A percentile compares a stretch with the other conserved stretches of the same genome.
These are phyloP conservation scores for Prionace glauca DNA, from an alignment of 2,797 vertebrate species.

Conservation along the genomic window DNA sequence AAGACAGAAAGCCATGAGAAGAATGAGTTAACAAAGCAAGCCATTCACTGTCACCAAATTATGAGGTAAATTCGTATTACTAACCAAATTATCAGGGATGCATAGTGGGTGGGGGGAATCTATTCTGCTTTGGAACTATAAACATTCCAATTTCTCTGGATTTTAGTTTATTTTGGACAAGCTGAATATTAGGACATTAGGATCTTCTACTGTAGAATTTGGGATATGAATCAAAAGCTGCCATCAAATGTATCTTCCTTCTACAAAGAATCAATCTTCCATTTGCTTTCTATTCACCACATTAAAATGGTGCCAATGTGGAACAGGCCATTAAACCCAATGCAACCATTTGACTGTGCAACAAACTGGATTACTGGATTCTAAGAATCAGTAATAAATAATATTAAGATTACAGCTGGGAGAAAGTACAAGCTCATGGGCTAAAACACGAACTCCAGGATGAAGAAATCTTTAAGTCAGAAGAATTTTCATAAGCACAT, in stretches of 20 bases:
- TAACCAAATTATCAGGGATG: neutral
- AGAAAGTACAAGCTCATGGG: neutral
- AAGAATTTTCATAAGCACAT: too few species aligned
- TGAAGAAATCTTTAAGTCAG: neutral
- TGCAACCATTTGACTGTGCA: neutral
- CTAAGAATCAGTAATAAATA: neutral
- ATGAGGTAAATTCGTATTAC: neutral
- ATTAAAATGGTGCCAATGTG: neutral
- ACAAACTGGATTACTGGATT: neutral
- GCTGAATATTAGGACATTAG: neutral
- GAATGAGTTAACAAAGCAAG: constrained; percentile 27
- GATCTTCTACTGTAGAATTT: neutral
- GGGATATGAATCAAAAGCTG: neutral
- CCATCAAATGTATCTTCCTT: neutral
- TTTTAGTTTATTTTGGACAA: neutral
- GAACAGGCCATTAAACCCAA: neutral
- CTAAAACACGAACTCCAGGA: neutral
- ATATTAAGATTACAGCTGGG: neutral
- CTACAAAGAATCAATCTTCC: too few species aligned
- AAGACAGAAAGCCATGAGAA: neutral
- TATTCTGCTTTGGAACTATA: neutral
- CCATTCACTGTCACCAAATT: constrained; percentile 23
- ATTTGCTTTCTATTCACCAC: neutral
- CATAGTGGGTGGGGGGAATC: too few species aligned
- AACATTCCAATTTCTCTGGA: neutral